Conservation (phyloP, 2,888 invertebrate species). For the Spodoptera exigua region DNA sequence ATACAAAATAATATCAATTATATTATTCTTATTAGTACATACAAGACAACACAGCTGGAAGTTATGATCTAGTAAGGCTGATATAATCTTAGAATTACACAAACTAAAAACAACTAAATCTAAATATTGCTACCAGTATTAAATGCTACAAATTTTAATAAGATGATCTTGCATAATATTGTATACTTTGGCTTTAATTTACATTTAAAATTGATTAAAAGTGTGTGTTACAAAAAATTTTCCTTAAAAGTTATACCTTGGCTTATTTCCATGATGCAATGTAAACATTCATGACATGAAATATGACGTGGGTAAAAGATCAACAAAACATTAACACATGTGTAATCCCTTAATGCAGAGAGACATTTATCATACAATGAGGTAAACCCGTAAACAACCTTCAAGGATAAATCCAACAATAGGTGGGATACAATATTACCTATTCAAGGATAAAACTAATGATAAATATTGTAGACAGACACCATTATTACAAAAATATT, state of each 20-base stretch:
- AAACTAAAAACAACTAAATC: conserved; percentile 27
- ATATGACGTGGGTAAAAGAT: conserved; percentile 19
- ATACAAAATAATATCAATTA: conserved; percentile 7
- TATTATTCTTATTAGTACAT: conserved; percentile 21
- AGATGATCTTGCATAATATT: conserved; percentile 1
- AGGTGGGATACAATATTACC: conserved; percentile 38
- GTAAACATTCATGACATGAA: conserved; percentile 27
- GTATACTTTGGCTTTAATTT: conserved; percentile 38
- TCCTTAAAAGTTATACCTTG: background rate
- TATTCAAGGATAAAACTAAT: conserved; percentile 18
- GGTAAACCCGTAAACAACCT: conserved; percentile 30
- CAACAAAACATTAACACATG: conserved; percentile 5
- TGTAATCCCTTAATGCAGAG: conserved; percentile 13
- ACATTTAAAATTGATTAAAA: conserved; percentile 10
- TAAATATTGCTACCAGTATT: conserved; percentile 43
- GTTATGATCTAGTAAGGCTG: conserved; percentile 57
- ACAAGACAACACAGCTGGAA: conserved; percentile 27
- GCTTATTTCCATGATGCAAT: conserved; percentile 14
- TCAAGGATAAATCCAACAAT: conserved; percentile 14
- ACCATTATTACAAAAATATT: conserved; percentile 4
- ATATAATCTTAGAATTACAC: conserved; percentile 28
- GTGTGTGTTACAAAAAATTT: conserved; percentile 15
- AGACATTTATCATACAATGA: conserved; percentile 13
- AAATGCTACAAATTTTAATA: conserved; percentile 16
- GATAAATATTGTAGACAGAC: conserved; percentile 1